phyloP scores from a whole-genome alignment of 2,888 invertebrate species.

The Hymenopus coronatus region DNA sequence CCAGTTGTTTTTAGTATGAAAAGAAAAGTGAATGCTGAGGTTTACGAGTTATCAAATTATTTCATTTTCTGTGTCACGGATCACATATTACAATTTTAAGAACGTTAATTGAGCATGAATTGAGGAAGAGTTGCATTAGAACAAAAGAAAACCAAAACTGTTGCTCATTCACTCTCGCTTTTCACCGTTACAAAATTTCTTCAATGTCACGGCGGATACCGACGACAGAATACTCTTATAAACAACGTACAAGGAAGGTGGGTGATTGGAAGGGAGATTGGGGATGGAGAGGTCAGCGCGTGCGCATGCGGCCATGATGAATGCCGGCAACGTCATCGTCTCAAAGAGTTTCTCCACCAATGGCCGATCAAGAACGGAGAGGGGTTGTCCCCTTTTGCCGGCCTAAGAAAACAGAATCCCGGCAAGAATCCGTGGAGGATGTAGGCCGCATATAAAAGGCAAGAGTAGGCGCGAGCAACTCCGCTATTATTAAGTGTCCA shows the following conservation, averaged over 20 bases:
- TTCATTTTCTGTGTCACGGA: not conserved
- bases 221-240: not conserved
- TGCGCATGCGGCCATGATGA: slow-evolving; percentile 29
- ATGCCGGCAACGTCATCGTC: slow-evolving; percentile 14
- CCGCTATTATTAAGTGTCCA: slow-evolving; percentile 24
- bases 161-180: not conserved
- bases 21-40: not conserved
- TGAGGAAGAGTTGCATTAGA: not conserved
- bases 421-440: slow-evolving; percentile 23
- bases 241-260: not conserved
- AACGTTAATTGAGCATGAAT: not conserved
- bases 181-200: slow-evolving; percentile 19
- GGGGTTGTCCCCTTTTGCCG: slow-evolving; percentile 31
- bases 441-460: slow-evolving; percentile 29
- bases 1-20: not conserved
- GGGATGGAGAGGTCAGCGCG: slow-evolving; percentile 11
- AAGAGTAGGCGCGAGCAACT: slow-evolving; percentile 2
- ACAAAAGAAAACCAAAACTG: not conserved
- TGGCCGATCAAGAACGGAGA: slow-evolving; percentile 26
- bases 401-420: slow-evolving; percentile 19
- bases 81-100: not conserved
- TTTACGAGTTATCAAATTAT: too few relatives aligned
- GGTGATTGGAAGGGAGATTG: not conserved
- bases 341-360: slow-evolving; percentile 29
- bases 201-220: slow-evolving; percentile 15